These are phyloP conservation scores for Tinea pellionella DNA, from an alignment of 2,888 invertebrate genomes.

Conservation along the genomic window DNA sequence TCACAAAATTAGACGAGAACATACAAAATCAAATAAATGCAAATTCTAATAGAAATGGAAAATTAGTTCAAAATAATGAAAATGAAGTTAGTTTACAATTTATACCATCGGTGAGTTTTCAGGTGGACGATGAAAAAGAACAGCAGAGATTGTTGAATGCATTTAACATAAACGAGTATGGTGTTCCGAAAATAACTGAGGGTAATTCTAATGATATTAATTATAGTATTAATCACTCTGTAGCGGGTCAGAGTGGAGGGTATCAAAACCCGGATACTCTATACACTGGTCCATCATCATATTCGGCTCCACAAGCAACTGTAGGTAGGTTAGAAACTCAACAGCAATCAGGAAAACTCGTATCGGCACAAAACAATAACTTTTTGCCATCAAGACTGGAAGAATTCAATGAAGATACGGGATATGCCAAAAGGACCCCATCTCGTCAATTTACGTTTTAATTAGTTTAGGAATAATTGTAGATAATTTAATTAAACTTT, in stretches of 20 bases:
- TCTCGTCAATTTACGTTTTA: constrained; percentile 20
- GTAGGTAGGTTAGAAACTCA: constrained; percentile 40
- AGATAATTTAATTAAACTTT: constrained; percentile 1
- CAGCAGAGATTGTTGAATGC: constrained; percentile 41
- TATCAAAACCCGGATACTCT: constrained; percentile 25
- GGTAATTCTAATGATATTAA: constrained; percentile 32
- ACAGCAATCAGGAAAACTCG: constrained; percentile 19
- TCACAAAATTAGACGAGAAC: constrained; percentile 38
- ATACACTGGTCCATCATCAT: constrained; percentile 56
- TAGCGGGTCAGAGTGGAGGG: constrained; percentile 21
- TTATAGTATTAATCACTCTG: constrained; percentile 36
- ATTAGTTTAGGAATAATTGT: background rate
- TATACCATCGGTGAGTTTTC: constrained; percentile 48
- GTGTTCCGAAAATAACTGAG: constrained; percentile 30
- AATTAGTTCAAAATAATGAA: constrained; percentile 25
- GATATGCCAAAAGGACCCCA: constrained; percentile 22
- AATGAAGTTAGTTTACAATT: constrained; percentile 39
- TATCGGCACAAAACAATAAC: constrained; percentile 22
- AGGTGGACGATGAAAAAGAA: constrained; percentile 45
- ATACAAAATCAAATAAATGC: constrained; percentile 18
- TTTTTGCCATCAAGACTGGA: constrained; percentile 39
- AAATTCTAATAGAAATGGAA: constrained; percentile 20
- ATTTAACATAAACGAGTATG: constrained; percentile 43
- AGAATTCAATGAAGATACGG: constrained; percentile 34
- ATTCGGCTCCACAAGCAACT: constrained; percentile 51